Evolutionary conservation across 2,113 vertebrate genomes (phyloP).

Genomic region (Uria lomvia): DNA sequence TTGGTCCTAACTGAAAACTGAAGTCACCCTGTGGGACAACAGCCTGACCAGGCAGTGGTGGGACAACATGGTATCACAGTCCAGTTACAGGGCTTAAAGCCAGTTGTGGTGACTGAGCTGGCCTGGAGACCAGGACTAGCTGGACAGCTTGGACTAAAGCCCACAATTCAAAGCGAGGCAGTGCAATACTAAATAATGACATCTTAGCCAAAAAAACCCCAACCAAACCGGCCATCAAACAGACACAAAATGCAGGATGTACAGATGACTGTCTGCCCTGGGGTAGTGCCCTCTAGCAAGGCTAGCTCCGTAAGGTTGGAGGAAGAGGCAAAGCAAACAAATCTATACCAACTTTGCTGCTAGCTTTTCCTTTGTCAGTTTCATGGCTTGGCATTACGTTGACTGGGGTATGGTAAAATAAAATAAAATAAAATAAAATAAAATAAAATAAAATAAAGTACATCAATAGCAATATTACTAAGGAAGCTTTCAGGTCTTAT

Average conservation of each 20-base stretch:
- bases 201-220: not conserved
- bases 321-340: not conserved
- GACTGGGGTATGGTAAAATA: not conserved
- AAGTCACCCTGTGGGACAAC: not conserved
- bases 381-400: not conserved
- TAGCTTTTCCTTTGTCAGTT: not conserved
- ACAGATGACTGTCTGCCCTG: not conserved
- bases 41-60: not conserved
- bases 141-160: not conserved
- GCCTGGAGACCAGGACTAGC: not conserved
- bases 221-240: not conserved
- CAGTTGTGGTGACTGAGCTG: not conserved
- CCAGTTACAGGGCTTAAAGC: not conserved
- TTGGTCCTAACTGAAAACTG: not conserved
- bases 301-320: not conserved
- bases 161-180: not conserved
- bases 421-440: not conserved
- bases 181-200: not conserved
- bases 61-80: not conserved
- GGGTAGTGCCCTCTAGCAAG: not conserved
- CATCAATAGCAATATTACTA: not conserved
- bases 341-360: not conserved
- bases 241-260: not conserved
- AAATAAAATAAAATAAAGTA: not conserved
- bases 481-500: not conserved